phyloP scores from a whole-genome alignment of 2,797 vertebrate genomes.

The Taenioides sp. region DNA sequence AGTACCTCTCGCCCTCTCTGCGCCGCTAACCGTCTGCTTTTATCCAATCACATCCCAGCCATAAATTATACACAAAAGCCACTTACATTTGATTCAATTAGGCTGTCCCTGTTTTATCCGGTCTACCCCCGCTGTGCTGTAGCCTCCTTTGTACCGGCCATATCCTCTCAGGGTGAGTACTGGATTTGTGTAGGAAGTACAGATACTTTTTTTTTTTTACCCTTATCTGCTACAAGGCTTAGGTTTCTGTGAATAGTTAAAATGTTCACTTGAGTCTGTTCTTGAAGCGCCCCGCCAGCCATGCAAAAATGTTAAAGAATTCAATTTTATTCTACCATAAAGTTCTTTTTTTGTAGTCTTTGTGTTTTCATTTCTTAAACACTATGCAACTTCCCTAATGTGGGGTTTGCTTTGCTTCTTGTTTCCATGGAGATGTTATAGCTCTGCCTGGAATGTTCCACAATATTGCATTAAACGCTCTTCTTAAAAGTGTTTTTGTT shows the following conservation, averaged over 20 bases:
- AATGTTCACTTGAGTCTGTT: conserved; percentile 23
- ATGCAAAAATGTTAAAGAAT: not conserved
- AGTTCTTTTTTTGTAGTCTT: not conserved
- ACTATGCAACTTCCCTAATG: no score
- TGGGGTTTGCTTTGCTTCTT: no score
- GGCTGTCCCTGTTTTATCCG: conserved; percentile 4
- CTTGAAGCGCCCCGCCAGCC: not conserved
- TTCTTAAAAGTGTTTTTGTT: no score
- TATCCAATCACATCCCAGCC: conserved; percentile 7
- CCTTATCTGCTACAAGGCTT: conserved; percentile 23
- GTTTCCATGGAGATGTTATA: no score
- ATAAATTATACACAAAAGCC: conserved; percentile 6
- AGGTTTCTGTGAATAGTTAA: conserved; percentile 30
- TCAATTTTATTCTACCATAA: not conserved
- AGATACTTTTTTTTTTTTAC: conserved; percentile 12
- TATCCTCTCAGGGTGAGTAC: not conserved
- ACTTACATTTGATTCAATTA: conserved; percentile 21
- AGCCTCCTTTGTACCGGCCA: not conserved
- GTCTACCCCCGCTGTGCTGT: not conserved
- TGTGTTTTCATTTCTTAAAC: no score
- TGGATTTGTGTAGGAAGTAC: conserved; percentile 24
- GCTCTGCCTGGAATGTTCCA: no score
- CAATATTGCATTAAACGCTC: no score
- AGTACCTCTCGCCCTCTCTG: conserved; percentile 15
- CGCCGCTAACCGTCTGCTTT: conserved; percentile 9